A percentile compares a stretch with the other conserved stretches of the same genome.
Evolutionary conservation across 2,113 vertebrate species (phyloP).

Genomic region (Ophiodon elongatus): DNA sequence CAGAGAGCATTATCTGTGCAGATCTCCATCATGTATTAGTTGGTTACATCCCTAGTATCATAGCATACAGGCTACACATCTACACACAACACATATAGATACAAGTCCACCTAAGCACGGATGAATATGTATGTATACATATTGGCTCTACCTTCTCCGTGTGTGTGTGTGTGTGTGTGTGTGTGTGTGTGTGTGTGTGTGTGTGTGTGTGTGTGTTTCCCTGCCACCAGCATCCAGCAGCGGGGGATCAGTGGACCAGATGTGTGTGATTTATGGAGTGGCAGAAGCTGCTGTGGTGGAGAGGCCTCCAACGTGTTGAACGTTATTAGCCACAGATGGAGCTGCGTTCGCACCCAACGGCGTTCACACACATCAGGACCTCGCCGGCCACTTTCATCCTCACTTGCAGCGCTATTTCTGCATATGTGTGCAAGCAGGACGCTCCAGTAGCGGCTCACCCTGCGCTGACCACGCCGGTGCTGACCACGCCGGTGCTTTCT

Average conservation of each 20-base stretch:
- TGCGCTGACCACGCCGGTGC: constrained; percentile 41
- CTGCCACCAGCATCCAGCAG: constrained; percentile 58
- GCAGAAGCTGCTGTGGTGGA: constrained; percentile 60
- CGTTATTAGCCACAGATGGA: constrained; percentile 75
- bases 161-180: constrained; percentile 43
- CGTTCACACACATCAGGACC: constrained; percentile 39
- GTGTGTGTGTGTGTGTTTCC: constrained; percentile 35
- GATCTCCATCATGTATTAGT: background rate
- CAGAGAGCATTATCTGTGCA: background rate
- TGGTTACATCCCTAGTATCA: background rate
- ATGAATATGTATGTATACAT: constrained; percentile 51
- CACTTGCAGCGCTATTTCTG: background rate
- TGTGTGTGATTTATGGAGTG: constrained; percentile 76
- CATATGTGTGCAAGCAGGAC: constrained; percentile 3
- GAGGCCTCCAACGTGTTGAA: constrained; percentile 68
- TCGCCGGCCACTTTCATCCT: constrained; percentile 54
- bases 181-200: constrained; percentile 48
- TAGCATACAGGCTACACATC: background rate
- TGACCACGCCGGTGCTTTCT: constrained; percentile 49
- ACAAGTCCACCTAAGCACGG: constrained; percentile 35
- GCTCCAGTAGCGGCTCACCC: constrained; percentile 32
- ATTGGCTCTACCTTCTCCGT: constrained; percentile 8
- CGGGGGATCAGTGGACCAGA: constrained; percentile 63
- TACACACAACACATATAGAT: constrained; percentile 15
- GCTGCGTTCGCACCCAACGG: constrained; percentile 33